Evolutionary conservation across 2,888 invertebrate genomes (phyloP).

Genomic region (Catocala nupta): DNA sequence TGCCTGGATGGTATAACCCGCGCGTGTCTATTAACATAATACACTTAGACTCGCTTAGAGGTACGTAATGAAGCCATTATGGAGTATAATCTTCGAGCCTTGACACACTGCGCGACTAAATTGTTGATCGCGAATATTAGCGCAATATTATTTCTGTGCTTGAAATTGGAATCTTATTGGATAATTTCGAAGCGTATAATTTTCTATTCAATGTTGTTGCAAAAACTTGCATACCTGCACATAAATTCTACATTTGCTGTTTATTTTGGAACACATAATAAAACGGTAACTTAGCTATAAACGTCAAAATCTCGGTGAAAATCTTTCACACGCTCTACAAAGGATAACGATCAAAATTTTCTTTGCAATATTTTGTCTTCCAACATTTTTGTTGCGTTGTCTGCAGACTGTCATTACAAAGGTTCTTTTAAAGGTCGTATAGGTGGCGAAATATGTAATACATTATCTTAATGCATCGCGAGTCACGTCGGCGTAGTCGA

Average conservation of each 20-base stretch:
- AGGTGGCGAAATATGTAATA: slow-evolving; percentile 77
- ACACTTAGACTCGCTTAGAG: slow-evolving; percentile 56
- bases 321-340: slow-evolving; percentile 46
- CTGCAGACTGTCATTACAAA: slow-evolving; percentile 32
- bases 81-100: slow-evolving; percentile 46
- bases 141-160: slow-evolving; percentile 9
- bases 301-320: slow-evolving; percentile 14
- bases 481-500: slow-evolving; percentile 68
- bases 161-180: slow-evolving; percentile 3
- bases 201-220: neutral
- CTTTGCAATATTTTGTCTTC: slow-evolving; percentile 35
- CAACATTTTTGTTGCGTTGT: slow-evolving; percentile 33
- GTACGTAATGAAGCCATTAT: slow-evolving; percentile 75
- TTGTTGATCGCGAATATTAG: slow-evolving; percentile 34
- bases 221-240: neutral
- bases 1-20: slow-evolving; percentile 76
- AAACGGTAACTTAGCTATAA: slow-evolving; percentile 18
- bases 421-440: slow-evolving; percentile 54
- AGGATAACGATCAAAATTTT: slow-evolving; percentile 30
- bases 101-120: slow-evolving; percentile 41
- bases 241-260: neutral
- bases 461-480: slow-evolving; percentile 75
- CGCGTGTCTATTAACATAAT: slow-evolving; percentile 72
- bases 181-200: slow-evolving; percentile 11
- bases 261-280: neutral